Evolutionary conservation across 2,888 invertebrate species (phyloP).

Genomic region (Rhodophaea formosa): DNA sequence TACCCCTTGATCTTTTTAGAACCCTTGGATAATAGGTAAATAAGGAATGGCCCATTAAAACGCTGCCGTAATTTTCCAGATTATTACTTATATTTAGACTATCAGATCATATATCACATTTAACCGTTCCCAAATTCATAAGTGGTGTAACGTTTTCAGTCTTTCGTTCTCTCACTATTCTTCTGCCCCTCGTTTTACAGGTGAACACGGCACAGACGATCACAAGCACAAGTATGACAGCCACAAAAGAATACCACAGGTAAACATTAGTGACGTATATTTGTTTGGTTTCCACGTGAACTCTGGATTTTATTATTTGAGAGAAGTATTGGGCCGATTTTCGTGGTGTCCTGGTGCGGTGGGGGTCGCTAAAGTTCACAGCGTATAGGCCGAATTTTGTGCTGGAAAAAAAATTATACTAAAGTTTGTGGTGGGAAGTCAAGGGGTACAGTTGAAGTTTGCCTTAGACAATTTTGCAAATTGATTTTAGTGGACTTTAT

Average conservation of each 20-base stretch:
- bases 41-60: too few relatives aligned
- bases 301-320: conserved; percentile 21
- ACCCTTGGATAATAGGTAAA: too few relatives aligned
- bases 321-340: conserved; percentile 71
- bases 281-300: not conserved
- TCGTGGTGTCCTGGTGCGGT: conserved; percentile 77
- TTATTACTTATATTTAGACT: too few relatives aligned
- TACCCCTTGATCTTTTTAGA: too few relatives aligned
- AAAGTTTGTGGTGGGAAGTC: too few relatives aligned
- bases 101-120: too few relatives aligned
- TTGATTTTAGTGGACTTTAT: too few relatives aligned
- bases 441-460: too few relatives aligned
- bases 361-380: conserved; percentile 80
- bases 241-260: conserved; percentile 9
- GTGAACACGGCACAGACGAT: not conserved
- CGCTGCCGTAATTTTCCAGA: too few relatives aligned
- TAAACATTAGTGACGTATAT: not conserved
- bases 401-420: conserved; percentile 11
- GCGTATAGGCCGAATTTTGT: conserved; percentile 78
- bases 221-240: not conserved
- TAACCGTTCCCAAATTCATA: not conserved
- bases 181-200: not conserved
- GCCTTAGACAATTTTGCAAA: too few relatives aligned
- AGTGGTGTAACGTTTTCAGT: conserved; percentile 7
- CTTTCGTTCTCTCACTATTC: not conserved